A percentile compares a stretch with the other conserved stretches of the same genome.
Conservation (phyloP, 2,888 invertebrate species). For the Icerya purchasi region DNA sequence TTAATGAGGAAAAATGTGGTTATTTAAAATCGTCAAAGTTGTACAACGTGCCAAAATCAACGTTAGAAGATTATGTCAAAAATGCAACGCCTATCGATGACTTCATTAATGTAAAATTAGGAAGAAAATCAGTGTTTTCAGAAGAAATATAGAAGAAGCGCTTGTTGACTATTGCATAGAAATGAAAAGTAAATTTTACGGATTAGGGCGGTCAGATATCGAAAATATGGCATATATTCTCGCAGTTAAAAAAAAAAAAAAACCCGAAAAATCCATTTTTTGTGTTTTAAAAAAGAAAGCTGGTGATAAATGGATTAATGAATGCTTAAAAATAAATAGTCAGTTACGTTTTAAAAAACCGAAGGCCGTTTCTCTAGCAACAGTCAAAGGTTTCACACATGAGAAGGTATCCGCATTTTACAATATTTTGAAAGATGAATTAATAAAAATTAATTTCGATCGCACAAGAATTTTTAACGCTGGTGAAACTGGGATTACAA, state of each 20-base stretch:
- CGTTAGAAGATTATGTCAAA: not conserved
- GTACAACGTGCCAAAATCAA: not conserved
- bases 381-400: not conserved
- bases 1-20: too few species aligned
- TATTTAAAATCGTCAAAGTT: not conserved
- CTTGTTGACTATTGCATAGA: not conserved
- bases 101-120: not conserved
- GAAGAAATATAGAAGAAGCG: not conserved
- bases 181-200: not conserved
- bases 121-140: not conserved
- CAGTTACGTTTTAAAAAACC: not conserved
- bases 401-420: not conserved
- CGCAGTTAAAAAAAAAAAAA: not conserved
- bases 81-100: not conserved
- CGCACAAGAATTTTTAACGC: not conserved
- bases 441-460: not conserved
- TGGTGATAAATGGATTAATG: not conserved
- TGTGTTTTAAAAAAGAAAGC: not conserved
- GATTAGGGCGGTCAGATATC: not conserved
- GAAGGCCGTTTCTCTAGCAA: not conserved
- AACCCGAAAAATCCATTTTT: not conserved
- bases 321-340: not conserved
- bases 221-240: not conserved
- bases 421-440: not conserved
- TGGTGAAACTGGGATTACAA: not conserved